phyloP scores from a whole-genome alignment of 2,113 vertebrate genomes.

The Oryzias curvinotus region DNA sequence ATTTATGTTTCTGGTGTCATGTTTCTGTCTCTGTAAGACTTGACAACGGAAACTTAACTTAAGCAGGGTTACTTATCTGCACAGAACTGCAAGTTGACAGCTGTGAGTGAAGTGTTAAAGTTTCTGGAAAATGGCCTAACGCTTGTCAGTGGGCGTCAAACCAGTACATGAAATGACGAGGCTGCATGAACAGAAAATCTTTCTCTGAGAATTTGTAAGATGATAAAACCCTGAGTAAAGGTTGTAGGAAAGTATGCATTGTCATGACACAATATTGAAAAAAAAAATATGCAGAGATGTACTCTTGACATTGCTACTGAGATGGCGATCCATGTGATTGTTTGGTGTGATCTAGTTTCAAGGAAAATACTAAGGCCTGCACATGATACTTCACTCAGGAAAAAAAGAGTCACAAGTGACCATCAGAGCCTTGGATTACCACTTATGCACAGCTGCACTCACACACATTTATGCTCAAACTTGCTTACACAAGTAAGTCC shows the following conservation, averaged over 20 bases:
- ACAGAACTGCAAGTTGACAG: conserved; percentile 33
- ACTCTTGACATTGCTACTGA: conserved; percentile 24
- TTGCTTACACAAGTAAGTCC: conserved; percentile 2
- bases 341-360: conserved; percentile 56
- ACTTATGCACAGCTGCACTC: conserved; percentile 4
- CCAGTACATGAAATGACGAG: background rate
- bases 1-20: background rate
- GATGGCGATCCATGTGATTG: conserved; percentile 54
- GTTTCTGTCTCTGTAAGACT: background rate
- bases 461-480: conserved; percentile 7
- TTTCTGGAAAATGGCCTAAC: conserved; percentile 54
- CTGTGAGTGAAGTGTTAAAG: conserved; percentile 18
- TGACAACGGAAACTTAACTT: conserved; percentile 18
- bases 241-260: background rate
- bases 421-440: conserved; percentile 27
- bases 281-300: background rate
- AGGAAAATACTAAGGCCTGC: conserved; percentile 63
- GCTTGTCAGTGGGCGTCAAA: conserved; percentile 8
- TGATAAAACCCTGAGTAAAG: background rate
- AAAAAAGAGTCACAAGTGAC: conserved; percentile 29
- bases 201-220: background rate
- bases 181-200: background rate
- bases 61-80: conserved; percentile 46
- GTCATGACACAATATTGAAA: background rate
- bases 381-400: conserved; percentile 51